These are phyloP conservation scores for Oxyruncus cristatus DNA, from an alignment of 2,113 vertebrate genomes.

Conservation along the genomic window DNA sequence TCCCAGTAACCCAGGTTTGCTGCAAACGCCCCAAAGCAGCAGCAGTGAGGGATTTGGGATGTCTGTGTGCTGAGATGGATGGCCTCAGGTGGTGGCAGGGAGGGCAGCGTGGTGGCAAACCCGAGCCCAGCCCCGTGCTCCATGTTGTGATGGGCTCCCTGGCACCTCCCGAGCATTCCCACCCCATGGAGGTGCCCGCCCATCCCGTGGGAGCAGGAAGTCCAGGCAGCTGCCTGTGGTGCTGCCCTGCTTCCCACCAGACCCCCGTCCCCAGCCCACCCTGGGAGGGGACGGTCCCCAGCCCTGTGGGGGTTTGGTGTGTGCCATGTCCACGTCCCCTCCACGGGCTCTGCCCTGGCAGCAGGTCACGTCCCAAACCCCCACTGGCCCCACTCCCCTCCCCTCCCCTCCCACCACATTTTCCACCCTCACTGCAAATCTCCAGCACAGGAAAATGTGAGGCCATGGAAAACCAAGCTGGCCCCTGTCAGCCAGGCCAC, in stretches of 20 bases:
- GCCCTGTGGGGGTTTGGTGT: neutral
- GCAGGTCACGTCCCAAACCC: rapidly evolving
- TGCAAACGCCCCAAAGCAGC: neutral
- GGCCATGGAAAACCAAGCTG: neutral
- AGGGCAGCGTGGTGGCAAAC: neutral
- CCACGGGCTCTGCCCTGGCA: neutral
- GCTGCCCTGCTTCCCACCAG: neutral
- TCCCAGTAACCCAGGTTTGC: neutral
- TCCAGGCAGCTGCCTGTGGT: neutral
- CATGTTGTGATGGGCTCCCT: neutral
- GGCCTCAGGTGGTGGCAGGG: rapidly evolving
- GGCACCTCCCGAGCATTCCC: neutral
- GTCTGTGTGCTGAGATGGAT: rapidly evolving
- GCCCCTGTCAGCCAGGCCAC: neutral
- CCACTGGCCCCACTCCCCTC: neutral
- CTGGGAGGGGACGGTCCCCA: neutral
- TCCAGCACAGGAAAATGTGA: neutral
- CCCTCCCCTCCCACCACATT: neutral
- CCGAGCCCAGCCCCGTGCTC: neutral
- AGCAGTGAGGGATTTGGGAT: neutral
- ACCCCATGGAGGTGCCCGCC: neutral
- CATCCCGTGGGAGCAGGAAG: neutral
- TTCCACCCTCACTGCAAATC: neutral
- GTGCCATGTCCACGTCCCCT: rapidly evolving
- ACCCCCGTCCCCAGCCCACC: neutral